phyloP scores from a whole-genome alignment of 2,888 invertebrate species.

The Agonopterix heracliana region DNA sequence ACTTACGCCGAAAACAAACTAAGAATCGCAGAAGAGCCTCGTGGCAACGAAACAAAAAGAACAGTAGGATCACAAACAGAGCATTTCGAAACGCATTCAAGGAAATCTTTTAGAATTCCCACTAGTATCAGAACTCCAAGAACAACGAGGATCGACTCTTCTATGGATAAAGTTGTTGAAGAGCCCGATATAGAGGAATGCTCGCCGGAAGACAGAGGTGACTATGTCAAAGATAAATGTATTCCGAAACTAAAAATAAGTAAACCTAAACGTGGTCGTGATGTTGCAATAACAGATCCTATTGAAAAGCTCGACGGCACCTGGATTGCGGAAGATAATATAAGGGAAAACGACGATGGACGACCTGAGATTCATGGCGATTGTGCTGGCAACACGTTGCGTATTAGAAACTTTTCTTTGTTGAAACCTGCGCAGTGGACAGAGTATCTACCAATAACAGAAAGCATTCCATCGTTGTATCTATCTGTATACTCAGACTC shows the following conservation, averaged over 20 bases:
- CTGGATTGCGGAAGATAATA: slow-evolving; percentile 32
- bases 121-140: not conserved
- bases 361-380: not conserved
- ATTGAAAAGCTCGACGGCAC: slow-evolving; percentile 27
- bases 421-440: slow-evolving; percentile 41
- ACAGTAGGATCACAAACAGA: not conserved
- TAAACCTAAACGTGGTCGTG: slow-evolving; percentile 7
- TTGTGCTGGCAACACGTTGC: slow-evolving; percentile 17
- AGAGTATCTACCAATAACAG: slow-evolving; percentile 32
- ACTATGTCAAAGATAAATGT: slow-evolving; percentile 11
- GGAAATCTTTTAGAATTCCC: not conserved
- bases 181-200: not conserved
- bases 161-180: not conserved
- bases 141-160: not conserved
- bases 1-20: not conserved
- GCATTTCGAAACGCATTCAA: not conserved
- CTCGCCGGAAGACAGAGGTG: slow-evolving; percentile 14
- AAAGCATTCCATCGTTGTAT: slow-evolving; percentile 34
- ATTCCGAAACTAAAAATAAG: slow-evolving; percentile 21
- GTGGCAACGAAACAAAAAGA: not conserved
- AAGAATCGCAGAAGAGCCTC: not conserved
- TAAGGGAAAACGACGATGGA: slow-evolving; percentile 5
- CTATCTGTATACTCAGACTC: slow-evolving; percentile 33
- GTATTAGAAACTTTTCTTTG: slow-evolving; percentile 32
- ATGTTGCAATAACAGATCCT: slow-evolving; percentile 27